Conservation (phyloP, 2,888 invertebrate species). For the Cephus sareptanus region DNA sequence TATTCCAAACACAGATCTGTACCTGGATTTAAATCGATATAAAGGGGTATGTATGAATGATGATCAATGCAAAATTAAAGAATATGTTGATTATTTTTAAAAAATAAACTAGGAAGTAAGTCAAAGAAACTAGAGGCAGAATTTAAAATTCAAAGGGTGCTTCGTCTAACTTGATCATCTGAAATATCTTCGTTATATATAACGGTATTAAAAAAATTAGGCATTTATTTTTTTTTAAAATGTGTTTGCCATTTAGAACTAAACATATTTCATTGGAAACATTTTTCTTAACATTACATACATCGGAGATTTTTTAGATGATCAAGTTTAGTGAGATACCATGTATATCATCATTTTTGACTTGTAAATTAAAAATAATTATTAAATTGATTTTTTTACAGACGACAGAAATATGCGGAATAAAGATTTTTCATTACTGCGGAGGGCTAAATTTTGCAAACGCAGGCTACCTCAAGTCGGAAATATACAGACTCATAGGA, state of each 20-base stretch:
- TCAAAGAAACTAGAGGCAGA: too few species aligned
- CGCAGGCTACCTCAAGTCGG: conserved; percentile 69
- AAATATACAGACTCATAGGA: conserved; percentile 68
- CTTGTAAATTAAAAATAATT: neutral
- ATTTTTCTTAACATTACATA: too few species aligned
- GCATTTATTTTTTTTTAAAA: too few species aligned
- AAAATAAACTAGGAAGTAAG: too few species aligned
- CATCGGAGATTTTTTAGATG: neutral
- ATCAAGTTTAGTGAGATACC: too few species aligned
- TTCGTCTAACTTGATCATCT: neutral
- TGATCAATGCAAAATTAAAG: neutral
- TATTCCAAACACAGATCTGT: conserved; percentile 74
- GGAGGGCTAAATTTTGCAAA: conserved; percentile 78
- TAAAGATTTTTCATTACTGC: conserved; percentile 77
- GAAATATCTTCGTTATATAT: neutral
- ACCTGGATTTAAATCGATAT: conserved; percentile 74
- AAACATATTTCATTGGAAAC: too few species aligned
- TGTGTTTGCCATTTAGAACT: too few species aligned
- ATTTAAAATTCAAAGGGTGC: neutral
- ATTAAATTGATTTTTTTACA: conserved; percentile 42
- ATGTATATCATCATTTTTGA: neutral
- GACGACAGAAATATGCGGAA: conserved; percentile 72
- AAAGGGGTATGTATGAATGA: conserved; percentile 66
- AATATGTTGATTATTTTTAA: neutral
- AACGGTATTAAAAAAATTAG: too few species aligned